phyloP scores from a whole-genome alignment of 2,888 invertebrate genomes.

The Drepana falcataria region DNA sequence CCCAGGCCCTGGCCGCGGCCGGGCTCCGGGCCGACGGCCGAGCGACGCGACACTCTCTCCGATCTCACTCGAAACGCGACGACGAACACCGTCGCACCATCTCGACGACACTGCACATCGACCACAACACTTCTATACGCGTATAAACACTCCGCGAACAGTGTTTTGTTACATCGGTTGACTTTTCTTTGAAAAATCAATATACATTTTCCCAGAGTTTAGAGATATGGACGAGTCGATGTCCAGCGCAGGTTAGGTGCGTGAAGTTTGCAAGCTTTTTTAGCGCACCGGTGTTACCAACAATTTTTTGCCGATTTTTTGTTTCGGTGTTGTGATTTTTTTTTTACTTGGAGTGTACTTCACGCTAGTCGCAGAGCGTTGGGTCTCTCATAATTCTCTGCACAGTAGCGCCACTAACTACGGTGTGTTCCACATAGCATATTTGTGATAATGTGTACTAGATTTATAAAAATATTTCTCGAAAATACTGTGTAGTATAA shows the following conservation, averaged over 20 bases:
- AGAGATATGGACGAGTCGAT: constrained; percentile 78
- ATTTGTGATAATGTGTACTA: too few species aligned
- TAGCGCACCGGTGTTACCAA: constrained; percentile 80
- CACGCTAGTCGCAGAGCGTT: constrained; percentile 44
- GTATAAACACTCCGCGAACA: constrained; percentile 77
- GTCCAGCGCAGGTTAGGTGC: constrained; percentile 80
- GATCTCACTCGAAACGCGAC: constrained; percentile 74
- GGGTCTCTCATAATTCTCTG: constrained; percentile 63
- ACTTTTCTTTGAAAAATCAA: constrained; percentile 80
- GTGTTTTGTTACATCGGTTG: constrained; percentile 79
- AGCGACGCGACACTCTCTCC: constrained; percentile 74
- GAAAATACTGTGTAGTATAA: too few species aligned
- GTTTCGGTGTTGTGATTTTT: constrained; percentile 77
- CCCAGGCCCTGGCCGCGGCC: constrained; percentile 75
- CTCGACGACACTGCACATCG: constrained; percentile 73
- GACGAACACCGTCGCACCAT: constrained; percentile 74
- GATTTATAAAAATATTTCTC: too few species aligned
- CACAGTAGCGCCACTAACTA: constrained; percentile 42
- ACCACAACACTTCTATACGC: constrained; percentile 69
- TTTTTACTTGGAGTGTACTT: constrained; percentile 70
- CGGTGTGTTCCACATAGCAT: too few species aligned
- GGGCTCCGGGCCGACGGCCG: constrained; percentile 73
- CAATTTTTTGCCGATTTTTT: constrained; percentile 79
- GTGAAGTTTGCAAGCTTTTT: constrained; percentile 81
- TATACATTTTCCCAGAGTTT: constrained; percentile 79